Evolutionary conservation across 2,888 invertebrate genomes (phyloP).

Genomic region (Yponomeuta sedellus): DNA sequence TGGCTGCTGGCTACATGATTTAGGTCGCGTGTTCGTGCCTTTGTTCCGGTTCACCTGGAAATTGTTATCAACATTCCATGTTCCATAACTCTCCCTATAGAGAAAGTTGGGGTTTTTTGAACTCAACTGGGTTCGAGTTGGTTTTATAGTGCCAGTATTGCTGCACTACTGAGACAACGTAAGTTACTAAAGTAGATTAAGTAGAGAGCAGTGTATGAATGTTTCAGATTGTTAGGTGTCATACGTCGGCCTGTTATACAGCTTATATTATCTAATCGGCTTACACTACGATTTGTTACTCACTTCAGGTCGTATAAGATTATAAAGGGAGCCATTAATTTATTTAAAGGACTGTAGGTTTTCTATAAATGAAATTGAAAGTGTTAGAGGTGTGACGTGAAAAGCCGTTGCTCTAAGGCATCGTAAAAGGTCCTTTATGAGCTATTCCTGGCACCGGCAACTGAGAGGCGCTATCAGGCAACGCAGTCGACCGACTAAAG

Average conservation of each 20-base stretch:
- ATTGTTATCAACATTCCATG: slow-evolving; percentile 53
- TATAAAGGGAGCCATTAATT: neutral
- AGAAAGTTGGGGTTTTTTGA: slow-evolving; percentile 7
- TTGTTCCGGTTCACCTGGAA: slow-evolving; percentile 51
- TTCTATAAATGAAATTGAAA: neutral
- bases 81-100: slow-evolving; percentile 42
- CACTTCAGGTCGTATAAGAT: neutral
- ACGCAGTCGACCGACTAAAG: neutral
- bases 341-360: neutral
- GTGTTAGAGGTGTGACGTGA: slow-evolving; percentile 54
- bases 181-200: neutral
- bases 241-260: neutral
- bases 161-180: neutral
- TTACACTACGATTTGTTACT: neutral
- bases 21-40: slow-evolving; percentile 54
- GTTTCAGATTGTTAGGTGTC: neutral
- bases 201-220: slow-evolving; percentile 7
- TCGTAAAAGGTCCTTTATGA: slow-evolving; percentile 49
- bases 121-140: neutral
- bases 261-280: neutral
- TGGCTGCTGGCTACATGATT: slow-evolving; percentile 28
- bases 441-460: slow-evolving; percentile 26
- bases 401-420: slow-evolving; percentile 40
- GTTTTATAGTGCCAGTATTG: slow-evolving; percentile 3
- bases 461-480: slow-evolving; percentile 19